Conservation (phyloP, 2,797 vertebrate species). For the Cossypha niveicapilla region DNA sequence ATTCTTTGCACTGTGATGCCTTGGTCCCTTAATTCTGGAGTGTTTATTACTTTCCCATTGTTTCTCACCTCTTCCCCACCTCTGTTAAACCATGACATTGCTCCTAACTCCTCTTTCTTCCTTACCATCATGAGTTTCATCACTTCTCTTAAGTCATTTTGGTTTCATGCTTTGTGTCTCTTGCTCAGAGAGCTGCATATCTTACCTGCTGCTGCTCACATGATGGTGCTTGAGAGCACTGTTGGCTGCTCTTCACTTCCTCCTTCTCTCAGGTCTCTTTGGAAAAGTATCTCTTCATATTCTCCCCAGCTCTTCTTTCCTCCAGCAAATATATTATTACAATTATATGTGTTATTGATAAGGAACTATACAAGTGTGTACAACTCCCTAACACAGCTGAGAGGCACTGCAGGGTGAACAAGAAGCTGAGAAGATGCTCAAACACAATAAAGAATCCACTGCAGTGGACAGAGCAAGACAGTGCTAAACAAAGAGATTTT, state of each 20-base stretch:
- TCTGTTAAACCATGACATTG: not conserved
- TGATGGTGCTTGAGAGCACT: not conserved
- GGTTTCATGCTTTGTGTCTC: not conserved
- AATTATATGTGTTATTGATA: not conserved
- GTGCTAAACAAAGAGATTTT: not conserved
- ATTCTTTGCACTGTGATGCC: not conserved
- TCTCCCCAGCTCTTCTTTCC: not conserved
- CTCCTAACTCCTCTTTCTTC: not conserved
- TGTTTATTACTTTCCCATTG: not conserved
- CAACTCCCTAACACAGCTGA: not conserved
- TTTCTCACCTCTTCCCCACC: not conserved
- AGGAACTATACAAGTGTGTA: accelerated
- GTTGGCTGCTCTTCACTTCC: not conserved
- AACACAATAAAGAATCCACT: not conserved
- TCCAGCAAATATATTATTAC: not conserved
- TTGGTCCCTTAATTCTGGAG: not conserved
- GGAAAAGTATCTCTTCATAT: not conserved
- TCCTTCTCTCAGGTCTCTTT: not conserved
- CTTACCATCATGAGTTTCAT: not conserved
- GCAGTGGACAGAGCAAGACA: not conserved
- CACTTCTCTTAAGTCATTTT: not conserved
- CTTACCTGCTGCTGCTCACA: not conserved
- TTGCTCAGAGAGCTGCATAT: not conserved
- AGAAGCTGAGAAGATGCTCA: not conserved
- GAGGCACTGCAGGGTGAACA: not conserved